phyloP scores from a whole-genome alignment of 2,797 vertebrate genomes.

The Oceanodroma leucorhoa region DNA sequence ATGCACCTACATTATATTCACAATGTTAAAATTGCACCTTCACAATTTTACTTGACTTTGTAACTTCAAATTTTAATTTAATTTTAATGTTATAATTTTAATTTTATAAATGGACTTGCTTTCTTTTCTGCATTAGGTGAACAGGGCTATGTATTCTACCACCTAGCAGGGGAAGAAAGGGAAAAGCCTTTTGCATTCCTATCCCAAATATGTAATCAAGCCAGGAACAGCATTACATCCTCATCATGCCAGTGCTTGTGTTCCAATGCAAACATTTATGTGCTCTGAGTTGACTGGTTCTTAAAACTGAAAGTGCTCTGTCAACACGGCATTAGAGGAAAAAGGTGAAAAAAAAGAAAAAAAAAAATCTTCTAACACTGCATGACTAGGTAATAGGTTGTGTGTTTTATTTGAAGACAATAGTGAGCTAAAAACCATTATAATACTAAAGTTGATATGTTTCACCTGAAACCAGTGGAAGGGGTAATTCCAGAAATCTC shows the following conservation, averaged over 20 bases:
- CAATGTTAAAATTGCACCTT: neutral
- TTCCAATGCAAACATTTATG: neutral
- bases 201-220: neutral
- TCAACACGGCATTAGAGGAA: neutral
- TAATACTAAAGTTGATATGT: neutral
- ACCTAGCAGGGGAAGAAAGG: neutral
- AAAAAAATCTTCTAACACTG: neutral
- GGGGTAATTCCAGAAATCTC: neutral
- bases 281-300: neutral
- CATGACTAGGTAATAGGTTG: neutral
- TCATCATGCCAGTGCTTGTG: neutral
- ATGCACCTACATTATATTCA: neutral
- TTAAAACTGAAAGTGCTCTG: neutral
- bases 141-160: neutral
- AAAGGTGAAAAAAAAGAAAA: neutral
- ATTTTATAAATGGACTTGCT: neutral
- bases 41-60: neutral
- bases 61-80: neutral
- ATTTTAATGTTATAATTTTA: neutral
- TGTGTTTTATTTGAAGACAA: neutral
- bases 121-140: neutral
- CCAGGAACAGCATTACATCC: neutral
- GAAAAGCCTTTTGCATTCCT: neutral
- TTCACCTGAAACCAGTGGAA: neutral
- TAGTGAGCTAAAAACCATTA: neutral